Conservation (phyloP, 2,113 vertebrate genomes). For the Gallinago paraguaiae region DNA sequence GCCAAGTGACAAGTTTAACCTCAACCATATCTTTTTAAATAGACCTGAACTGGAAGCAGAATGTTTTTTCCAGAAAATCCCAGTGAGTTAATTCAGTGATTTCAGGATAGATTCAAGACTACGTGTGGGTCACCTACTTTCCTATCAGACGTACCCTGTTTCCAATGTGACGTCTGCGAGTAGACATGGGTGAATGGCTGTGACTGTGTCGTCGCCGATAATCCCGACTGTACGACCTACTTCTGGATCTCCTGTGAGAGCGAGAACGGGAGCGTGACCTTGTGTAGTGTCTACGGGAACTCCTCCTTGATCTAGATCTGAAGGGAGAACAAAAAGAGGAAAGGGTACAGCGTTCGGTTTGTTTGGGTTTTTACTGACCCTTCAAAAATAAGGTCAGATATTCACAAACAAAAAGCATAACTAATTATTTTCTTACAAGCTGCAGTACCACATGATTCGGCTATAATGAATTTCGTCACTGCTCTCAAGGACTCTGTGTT, state of each 20-base stretch:
- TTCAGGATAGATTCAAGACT: background rate
- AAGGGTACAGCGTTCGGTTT: background rate
- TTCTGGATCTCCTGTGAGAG: conserved; percentile 87
- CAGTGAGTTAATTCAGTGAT: accelerated
- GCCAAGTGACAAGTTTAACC: background rate
- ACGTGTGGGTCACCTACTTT: accelerated
- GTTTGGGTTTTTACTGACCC: background rate
- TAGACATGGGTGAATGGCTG: conserved; percentile 96
- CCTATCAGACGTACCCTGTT: conserved; percentile 83
- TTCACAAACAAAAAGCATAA: background rate
- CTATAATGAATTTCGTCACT: background rate
- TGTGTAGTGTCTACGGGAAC: conserved; percentile 90
- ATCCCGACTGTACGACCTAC: conserved; percentile 91
- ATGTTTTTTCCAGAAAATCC: background rate
- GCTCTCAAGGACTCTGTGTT: background rate
- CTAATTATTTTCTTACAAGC: background rate
- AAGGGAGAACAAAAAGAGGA: background rate
- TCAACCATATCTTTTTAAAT: background rate
- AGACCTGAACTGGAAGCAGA: background rate
- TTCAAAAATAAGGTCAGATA: background rate
- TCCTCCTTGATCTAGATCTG: conserved; percentile 91
- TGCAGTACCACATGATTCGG: background rate
- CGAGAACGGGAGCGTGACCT: conserved; percentile 88
- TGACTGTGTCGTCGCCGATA: conserved; percentile 88
- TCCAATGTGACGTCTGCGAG: conserved; percentile 91